Base-by-base conservation (phyloP, 92 coral and sea anemone genomes). In the Porites evermanni region DNA sequence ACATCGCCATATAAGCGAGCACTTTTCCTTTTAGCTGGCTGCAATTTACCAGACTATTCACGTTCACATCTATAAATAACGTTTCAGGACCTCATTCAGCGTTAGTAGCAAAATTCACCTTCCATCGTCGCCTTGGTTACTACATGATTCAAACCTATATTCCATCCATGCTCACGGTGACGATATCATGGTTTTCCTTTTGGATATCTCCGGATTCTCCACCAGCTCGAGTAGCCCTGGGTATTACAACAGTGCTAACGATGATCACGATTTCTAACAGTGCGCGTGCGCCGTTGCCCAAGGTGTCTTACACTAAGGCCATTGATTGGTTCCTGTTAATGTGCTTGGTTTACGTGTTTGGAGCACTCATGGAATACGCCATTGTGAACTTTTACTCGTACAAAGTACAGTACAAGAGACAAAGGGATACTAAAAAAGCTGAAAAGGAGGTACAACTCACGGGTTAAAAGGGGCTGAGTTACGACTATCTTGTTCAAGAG, bases 71-170 rank as follows among this genome's bases (percentile, higher is more conserved):
- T 38, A 3, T 38, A 38, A 3, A 12, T 80, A 18, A 29, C 23
- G 26, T 85, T 87, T 7, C 67, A 97, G 99, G 99, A 67, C 95
- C 93, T 18, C 98, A 95, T 67, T 97, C 99, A 0, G 98, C 99
- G 11, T 84, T 97, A 26, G 93, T 87, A 21, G 99, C 98, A 51
- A 91, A 87, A 78, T 97, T 97, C 89, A 91, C 94, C 52, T 95
- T 97, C 70, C 98, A 97, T n/a, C 99, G 99, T 86, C 97, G 99
- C 74, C 95, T 97, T 90, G 99, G 99, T 80, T 97, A 93, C 87
- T 97, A 95, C 89, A 95, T 97, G 94, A 97, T 97, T 73, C 98
- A 97, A 83, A 97, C 98, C 1, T 97, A 97, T 81, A 91, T 97
- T 70, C 99, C 99, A 3, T 97, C 98, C 9, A 93, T 95, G 97